Evolutionary conservation across 2,888 invertebrate species (phyloP), one percentile per base, ranked within the genome.

Genomic region (Platycnemis pennipes): DNA sequence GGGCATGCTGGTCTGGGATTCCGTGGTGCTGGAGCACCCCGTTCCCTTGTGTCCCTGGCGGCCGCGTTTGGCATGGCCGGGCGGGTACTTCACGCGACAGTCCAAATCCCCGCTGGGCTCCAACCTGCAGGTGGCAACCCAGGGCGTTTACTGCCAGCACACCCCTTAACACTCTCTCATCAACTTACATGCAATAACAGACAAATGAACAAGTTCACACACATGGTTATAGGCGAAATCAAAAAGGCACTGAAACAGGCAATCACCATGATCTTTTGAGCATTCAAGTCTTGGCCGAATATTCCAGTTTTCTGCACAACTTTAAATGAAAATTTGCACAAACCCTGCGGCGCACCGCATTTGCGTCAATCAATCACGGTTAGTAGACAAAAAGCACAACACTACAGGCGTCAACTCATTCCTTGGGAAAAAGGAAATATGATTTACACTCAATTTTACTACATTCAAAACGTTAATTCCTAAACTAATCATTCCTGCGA

Each of bases 11-110:
- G 91, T 69, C 91, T 91, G 91, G 91, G 91, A 63, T 91, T 63
- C 91, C 91, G 91, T 56, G 91, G 91, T 91, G 91, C 91, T 91
- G 91, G 91, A n/a, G 91, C 91, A 91, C 91, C 91, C 91, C n/a
- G 91, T 42, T 69, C 91, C 91, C 91, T 69, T 91, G 91, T 31
- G 63, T 91, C 63, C 63, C 63, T 91, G 91, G n/a, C 63, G 63
- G 8, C 53, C 89, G 56, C 53, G 16, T 69, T 63, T 91, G 91
- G 91, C n/a, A 16, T 44, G 63, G 63, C 42, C 63, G 63, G 91
- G 63, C 22, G 44, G 91, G 87, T 87, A 87, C 87, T 87, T 87
- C 31, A 77, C 16, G 87, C 46, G 46, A 87, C 45, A 87, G 63
- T 91, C 91, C 91, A 91, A 91, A n/a, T 91, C 91, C 91, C 56